A percentile compares a stretch with the other conserved stretches of the same genome.
phyloP scores from a whole-genome alignment of 2,888 invertebrate genomes.

The Corbicula japonica region DNA sequence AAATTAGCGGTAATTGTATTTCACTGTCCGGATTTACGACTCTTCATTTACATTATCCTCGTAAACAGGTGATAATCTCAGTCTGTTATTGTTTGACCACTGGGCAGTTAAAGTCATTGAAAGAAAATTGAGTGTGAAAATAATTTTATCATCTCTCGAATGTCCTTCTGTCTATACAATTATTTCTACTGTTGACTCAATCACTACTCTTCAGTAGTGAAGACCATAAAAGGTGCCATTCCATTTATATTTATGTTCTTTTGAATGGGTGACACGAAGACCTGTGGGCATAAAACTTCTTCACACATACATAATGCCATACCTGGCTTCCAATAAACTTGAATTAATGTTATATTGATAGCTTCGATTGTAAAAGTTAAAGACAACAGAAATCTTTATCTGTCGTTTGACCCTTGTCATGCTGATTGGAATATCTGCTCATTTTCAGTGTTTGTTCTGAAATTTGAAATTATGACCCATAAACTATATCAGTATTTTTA shows the following conservation, averaged over 20 bases:
- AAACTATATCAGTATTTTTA: too few relatives aligned
- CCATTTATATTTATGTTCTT: constrained; percentile 47
- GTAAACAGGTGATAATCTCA: constrained; percentile 47
- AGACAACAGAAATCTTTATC: constrained; percentile 16
- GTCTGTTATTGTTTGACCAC: constrained; percentile 27
- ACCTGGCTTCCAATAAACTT: constrained; percentile 22
- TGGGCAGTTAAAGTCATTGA: constrained; percentile 50
- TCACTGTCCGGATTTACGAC: constrained; percentile 13
- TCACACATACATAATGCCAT: constrained; percentile 38
- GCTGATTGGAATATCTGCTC: too few relatives aligned
- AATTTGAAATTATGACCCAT: too few relatives aligned
- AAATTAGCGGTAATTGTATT: constrained; percentile 22
- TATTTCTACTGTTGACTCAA: constrained; percentile 43
- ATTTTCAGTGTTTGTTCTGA: too few relatives aligned
- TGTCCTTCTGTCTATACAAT: constrained; percentile 43
- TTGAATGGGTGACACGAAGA: constrained; percentile 44
- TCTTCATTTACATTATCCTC: constrained; percentile 27
- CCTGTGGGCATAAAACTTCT: constrained; percentile 50
- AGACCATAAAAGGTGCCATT: constrained; percentile 48
- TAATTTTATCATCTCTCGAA: constrained; percentile 52
- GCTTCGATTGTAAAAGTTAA: not conserved
- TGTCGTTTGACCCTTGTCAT: too few relatives aligned
- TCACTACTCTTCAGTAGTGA: constrained; percentile 47
- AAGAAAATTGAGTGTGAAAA: constrained; percentile 61
- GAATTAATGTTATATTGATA: constrained; percentile 42